Evolutionary conservation across 2,113 vertebrate genomes (phyloP), one percentile per base, ranked within the genome.

Genomic region (Poecile atricapillus): DNA sequence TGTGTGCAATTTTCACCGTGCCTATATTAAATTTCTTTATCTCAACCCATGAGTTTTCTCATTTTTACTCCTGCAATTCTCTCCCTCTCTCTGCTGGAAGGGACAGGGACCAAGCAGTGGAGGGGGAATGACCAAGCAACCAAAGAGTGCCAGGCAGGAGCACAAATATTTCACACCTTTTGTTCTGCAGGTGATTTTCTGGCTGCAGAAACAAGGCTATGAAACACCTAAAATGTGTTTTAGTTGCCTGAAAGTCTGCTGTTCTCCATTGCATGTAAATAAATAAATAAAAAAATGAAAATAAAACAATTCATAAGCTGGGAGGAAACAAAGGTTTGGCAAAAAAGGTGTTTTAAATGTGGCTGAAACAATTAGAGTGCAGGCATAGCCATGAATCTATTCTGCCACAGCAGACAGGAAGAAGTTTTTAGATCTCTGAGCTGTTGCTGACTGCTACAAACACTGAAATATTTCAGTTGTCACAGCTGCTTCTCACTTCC

Each of bases 281-380:
- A 83, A 92, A 71, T 58, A 89, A 93, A 76, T 17, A 87, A 59
- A 46, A 77, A 69, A 94, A 47, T 3, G 20, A 33, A 87, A 55
- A 30, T 76, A 93, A 94, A 65, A 9, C 15, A 18, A 75, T 77
- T 75, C 58, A 20, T n/a, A 33, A 95, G 71, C 20, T 52, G 71
- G 33, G 37, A 83, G 77, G 93, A 97, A 97, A 71, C 74, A 81
- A 82, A 95, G 52, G 14, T 52, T 50, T 83, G 65, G 77, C 74
- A 87, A 71, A 91, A 39, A 94, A 79, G 28, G 50, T 78, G 44
- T 70, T 83, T 69, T 50, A 67, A 71, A 58, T 47, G 78, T 83
- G 68, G 43, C 63, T 64, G 43, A 85, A 96, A 94, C 77, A 75
- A 75, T 24, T 13, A 39, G 60, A 81, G 44, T 58, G 56, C 59